phyloP scores from a whole-genome alignment of 53 echinoderm and acorn worm species.

The Paracentrotus lividus region DNA sequence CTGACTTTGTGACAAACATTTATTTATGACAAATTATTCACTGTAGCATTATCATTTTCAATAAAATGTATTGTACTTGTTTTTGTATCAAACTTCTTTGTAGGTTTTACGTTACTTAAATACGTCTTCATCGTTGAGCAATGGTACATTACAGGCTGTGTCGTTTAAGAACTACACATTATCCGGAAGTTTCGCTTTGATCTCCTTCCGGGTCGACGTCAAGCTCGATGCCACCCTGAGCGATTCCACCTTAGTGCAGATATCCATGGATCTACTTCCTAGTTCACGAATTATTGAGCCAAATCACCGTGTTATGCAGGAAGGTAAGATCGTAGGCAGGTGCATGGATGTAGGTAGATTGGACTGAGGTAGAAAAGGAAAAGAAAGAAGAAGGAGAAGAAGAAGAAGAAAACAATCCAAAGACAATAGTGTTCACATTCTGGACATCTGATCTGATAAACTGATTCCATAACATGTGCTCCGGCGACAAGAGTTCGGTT shows the following conservation, averaged over 20 bases:
- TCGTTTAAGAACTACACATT: not conserved
- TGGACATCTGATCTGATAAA: too few relatives aligned
- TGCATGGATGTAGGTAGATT: too few relatives aligned
- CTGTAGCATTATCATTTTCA: too few relatives aligned
- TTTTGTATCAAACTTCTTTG: not conserved
- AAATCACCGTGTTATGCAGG: not conserved
- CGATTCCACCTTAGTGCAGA: not conserved
- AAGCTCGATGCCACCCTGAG: not conserved
- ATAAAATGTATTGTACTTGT: too few relatives aligned
- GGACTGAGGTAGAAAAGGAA: too few relatives aligned
- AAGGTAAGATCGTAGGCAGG: not conserved
- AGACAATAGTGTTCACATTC: too few relatives aligned
- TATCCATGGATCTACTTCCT: not conserved
- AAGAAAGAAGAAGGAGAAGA: too few relatives aligned
- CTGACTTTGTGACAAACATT: too few relatives aligned
- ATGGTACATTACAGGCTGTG: not conserved
- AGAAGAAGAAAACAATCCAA: too few relatives aligned
- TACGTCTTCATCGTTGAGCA: not conserved
- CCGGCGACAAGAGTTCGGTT: too few relatives aligned
- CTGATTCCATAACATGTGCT: too few relatives aligned
- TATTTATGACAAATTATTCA: too few relatives aligned
- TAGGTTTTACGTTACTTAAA: slow-evolving; percentile 26
- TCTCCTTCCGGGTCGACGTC: slow-evolving; percentile 43
- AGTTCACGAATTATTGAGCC: not conserved
- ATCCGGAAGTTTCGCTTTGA: not conserved